Percentiles rank a stretch among this genome's conserved stretches.
Evolutionary conservation across 1,140 invertebrate genomes (phyloP).

Genomic region (Periplaneta americana): DNA sequence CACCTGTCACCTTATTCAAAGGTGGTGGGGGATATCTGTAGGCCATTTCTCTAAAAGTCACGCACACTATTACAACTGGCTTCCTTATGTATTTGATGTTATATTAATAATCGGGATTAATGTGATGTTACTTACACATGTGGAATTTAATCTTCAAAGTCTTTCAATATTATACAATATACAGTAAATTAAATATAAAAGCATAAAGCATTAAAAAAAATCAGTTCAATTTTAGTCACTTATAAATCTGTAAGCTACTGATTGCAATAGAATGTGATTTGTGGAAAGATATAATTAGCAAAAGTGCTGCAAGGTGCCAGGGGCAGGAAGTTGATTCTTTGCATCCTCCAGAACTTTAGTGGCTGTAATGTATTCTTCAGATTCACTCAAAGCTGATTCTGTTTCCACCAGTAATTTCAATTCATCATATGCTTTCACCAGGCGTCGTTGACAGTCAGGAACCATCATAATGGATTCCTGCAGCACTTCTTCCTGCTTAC

Average conservation of each 20-base stretch:
- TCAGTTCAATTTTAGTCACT: too few relatives aligned
- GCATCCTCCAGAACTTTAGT: conserved; percentile 63
- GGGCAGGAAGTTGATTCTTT: conserved; percentile 49
- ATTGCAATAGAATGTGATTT: neutral
- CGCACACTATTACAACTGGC: neutral
- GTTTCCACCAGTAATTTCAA: conserved; percentile 65
- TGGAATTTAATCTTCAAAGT: neutral
- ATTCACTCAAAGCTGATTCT: conserved; percentile 70
- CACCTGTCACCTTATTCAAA: neutral
- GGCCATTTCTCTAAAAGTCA: neutral
- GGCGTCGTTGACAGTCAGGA: conserved; percentile 75
- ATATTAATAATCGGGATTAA: too few relatives aligned
- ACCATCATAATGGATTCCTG: conserved; percentile 87
- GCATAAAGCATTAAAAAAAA: neutral
- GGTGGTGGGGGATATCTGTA: neutral
- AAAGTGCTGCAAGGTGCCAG: conserved; percentile 22
- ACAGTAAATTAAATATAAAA: neutral
- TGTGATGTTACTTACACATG: too few relatives aligned
- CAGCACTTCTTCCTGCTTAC: conserved; percentile 83
- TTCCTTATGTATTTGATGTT: neutral
- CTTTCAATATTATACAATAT: neutral
- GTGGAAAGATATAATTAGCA: neutral
- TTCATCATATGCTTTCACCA: conserved; percentile 68
- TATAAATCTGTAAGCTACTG: neutral
- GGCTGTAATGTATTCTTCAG: conserved; percentile 64